Base-by-base conservation (phyloP, 2,797 vertebrate species). In the Pangasius mekongensis region DNA sequence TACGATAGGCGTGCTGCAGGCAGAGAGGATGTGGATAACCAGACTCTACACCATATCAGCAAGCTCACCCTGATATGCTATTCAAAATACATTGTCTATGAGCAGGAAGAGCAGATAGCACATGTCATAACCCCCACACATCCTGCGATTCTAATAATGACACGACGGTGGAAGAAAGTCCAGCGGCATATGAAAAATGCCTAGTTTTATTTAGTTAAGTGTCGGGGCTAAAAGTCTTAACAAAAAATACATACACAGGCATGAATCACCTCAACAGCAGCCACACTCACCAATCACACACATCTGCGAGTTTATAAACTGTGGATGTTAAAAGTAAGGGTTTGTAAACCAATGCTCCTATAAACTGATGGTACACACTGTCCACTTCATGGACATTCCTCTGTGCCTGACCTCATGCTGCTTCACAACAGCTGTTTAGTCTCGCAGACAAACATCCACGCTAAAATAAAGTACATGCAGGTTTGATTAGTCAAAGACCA, bases 191-290 rank as follows among this genome's bases (percentile, higher is more conserved):
- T 39, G 67, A 85, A 5, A 85, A 85, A 85, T 74, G 36, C 9
- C 52, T n/a, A 11, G 54, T 85, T 74, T 60, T 39, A 85, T 74
- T 85, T 74, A 74, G 39, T 49, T 14, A 24, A 73, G 16, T 47
- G 24, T 39, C 30, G 16, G 54, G 43, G 49, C 24, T 33, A 52
- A n/a, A 54, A 39, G 67, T 33, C 24, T 14, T 74, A n/a, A 73
- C 7, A 39, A 14, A 43, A 83, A 77, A 83, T 47, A 86, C 9
- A 82, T n/a, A 82, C 54, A 82, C 84, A 86, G 78, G 22, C 52
- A 84, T 77, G 83, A 85, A 88, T 80, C 54, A 64, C 27, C 39
- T 87, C 47, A 87, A 80, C 47, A 81, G 62, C 87, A 88, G 84
- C 39, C 76, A 62, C 18, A 47, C 69, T 43, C 60, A 84, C 39